phyloP scores from a whole-genome alignment of 2,797 vertebrate species.

The Pteropus rufus region DNA sequence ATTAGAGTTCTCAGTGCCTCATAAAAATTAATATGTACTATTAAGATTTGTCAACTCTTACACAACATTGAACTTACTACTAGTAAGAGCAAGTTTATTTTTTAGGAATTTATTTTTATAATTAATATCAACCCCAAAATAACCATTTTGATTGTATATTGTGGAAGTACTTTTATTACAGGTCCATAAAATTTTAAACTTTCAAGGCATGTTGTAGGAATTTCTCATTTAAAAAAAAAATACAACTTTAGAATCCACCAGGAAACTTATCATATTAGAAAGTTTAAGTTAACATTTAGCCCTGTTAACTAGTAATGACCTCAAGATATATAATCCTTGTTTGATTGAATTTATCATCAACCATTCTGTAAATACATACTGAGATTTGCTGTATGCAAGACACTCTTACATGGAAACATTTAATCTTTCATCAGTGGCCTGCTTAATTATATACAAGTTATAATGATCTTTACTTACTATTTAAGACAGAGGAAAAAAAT shows the following conservation, averaged over 20 bases:
- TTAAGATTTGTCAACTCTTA: slow-evolving; percentile 15
- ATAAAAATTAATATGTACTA: background rate
- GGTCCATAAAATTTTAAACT: background rate
- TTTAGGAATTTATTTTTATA: background rate
- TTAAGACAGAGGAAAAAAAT: background rate
- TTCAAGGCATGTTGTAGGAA: background rate
- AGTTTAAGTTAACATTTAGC: background rate
- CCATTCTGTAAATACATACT: background rate
- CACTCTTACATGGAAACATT: background rate
- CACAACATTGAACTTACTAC: background rate
- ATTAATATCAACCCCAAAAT: too few relatives aligned
- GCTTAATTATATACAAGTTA: background rate
- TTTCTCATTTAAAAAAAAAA: background rate
- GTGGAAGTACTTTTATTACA: background rate
- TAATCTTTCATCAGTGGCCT: background rate
- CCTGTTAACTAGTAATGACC: background rate
- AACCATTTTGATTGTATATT: background rate
- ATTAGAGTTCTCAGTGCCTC: background rate
- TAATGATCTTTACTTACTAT: slow-evolving; percentile 12
- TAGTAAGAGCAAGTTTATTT: slow-evolving; percentile 4
- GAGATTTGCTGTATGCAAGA: background rate
- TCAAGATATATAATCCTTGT: background rate
- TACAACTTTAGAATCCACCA: background rate
- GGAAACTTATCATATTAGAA: background rate
- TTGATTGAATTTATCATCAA: background rate